A percentile compares a stretch with the other conserved stretches of the same genome.
Conservation (phyloP, 1,140 invertebrate species). For the Linepithema humile region DNA sequence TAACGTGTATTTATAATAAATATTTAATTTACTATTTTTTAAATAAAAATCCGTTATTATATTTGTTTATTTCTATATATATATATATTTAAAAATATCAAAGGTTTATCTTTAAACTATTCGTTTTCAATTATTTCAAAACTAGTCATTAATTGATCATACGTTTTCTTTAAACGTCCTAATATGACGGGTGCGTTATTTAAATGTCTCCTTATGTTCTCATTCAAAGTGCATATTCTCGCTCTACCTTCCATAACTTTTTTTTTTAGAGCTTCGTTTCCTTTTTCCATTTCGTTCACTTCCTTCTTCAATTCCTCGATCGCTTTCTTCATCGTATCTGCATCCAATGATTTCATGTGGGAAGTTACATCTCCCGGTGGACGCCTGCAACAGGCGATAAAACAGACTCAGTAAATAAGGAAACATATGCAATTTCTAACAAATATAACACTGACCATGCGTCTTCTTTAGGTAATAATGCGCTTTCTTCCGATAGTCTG, state of each 20-base stretch:
- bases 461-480: conserved; percentile 24
- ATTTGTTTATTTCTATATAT: background rate
- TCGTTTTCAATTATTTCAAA: background rate
- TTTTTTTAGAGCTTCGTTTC: conserved; percentile 69
- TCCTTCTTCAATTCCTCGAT: conserved; percentile 62
- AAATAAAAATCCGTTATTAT: conserved; percentile 3
- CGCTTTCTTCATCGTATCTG: conserved; percentile 66
- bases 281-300: conserved; percentile 67
- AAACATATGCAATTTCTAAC: background rate
- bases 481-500: conserved; percentile 60
- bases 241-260: conserved; percentile 63
- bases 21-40: background rate
- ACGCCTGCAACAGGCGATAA: conserved; percentile 72
- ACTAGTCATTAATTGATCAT: conserved; percentile 35
- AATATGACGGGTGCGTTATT: background rate
- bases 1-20: background rate
- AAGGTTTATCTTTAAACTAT: background rate
- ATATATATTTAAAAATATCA: background rate
- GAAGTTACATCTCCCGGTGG: conserved; percentile 75
- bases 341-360: conserved; percentile 75
- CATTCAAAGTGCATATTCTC: conserved; percentile 18
- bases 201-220: conserved; percentile 35
- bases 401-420: background rate
- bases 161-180: conserved; percentile 23
- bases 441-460: conserved; percentile 68